Percentiles rank a stretch among this genome's conserved stretches.
These are phyloP conservation scores for Drosophila peninsularis DNA, from an alignment of 2,888 invertebrate species.

Conservation along the genomic window DNA sequence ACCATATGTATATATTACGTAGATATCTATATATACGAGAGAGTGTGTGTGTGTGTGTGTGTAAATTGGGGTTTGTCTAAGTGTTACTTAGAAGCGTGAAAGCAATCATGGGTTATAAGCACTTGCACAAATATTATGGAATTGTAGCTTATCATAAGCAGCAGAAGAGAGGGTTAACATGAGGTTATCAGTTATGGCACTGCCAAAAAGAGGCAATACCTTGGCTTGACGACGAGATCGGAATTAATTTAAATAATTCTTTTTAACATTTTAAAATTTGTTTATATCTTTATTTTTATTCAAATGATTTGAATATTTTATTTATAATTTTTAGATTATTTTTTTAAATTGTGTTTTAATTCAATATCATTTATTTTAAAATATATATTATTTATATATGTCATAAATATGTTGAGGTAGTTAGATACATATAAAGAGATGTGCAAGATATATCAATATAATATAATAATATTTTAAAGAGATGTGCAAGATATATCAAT, in stretches of 20 bases:
- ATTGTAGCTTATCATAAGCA: constrained; percentile 5
- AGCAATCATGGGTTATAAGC: constrained; percentile 46
- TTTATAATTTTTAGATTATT: too few species aligned
- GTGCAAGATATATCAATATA: too few species aligned
- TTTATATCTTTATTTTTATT: background rate
- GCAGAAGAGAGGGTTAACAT: background rate
- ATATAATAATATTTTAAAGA: too few species aligned
- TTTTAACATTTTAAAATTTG: background rate
- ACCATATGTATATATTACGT: constrained; percentile 25
- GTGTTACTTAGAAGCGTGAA: constrained; percentile 36
- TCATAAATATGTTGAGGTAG: too few species aligned
- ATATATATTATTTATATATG: too few species aligned
- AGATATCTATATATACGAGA: background rate
- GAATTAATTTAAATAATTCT: background rate
- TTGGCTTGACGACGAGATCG: too few species aligned
- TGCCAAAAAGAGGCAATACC: background rate
- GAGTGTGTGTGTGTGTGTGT: constrained; percentile 6
- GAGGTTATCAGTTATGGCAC: background rate
- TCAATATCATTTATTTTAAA: too few species aligned
- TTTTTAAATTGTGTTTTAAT: too few species aligned
- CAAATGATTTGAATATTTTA: too few species aligned
- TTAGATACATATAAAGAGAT: too few species aligned
- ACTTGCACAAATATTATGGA: constrained; percentile 20
- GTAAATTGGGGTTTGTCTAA: constrained; percentile 34
- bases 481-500: too few species aligned